Percentiles rank a stretch among this genome's conserved stretches.
Evolutionary conservation across 2,113 vertebrate genomes (phyloP).

Genomic region (Podarcis muralis): DNA sequence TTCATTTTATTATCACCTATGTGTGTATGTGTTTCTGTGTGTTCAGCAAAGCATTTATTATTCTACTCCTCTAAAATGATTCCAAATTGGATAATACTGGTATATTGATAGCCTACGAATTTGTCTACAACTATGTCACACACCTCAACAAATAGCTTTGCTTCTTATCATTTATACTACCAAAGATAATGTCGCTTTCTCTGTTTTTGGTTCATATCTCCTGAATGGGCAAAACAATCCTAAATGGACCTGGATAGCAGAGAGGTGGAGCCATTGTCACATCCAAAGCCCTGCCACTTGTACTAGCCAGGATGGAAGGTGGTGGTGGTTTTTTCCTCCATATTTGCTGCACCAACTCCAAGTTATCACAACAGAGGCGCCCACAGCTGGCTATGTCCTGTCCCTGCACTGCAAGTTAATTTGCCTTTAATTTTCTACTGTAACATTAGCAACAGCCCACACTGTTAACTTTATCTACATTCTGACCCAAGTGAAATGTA

Average conservation of each 20-base stretch:
- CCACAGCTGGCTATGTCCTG: no score
- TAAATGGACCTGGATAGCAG: no score
- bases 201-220: not conserved
- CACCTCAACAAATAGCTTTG: not conserved
- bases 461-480: not conserved
- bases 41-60: not conserved
- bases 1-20: not conserved
- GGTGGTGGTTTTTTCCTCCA: no score
- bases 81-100: not conserved
- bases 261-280: no score
- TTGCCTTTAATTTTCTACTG: not conserved
- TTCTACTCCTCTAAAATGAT: not conserved
- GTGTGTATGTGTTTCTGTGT: not conserved
- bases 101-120: not conserved
- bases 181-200: not conserved
- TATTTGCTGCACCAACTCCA: no score
- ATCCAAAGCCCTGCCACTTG: no score
- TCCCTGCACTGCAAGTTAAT: not conserved
- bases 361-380: no score
- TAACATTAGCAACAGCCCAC: not conserved
- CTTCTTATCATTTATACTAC: not conserved
- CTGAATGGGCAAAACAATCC: not conserved
- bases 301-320: no score
- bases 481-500: fast-evolving
- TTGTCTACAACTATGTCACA: no score